phyloP scores from a whole-genome alignment of 1,140 invertebrate species.

The Thaumatotibia leucotreta region DNA sequence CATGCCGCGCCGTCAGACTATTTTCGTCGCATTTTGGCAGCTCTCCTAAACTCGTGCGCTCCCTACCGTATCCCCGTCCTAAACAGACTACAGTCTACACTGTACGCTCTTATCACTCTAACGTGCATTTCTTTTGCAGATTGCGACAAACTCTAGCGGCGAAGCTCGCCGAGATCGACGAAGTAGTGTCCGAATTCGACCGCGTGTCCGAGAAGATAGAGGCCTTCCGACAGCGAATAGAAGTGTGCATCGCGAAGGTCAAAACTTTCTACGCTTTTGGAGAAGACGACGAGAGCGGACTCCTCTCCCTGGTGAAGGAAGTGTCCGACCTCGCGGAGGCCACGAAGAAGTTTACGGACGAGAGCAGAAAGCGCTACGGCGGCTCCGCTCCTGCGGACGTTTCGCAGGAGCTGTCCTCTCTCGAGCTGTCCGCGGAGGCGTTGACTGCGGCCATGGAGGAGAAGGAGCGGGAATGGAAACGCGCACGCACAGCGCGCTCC shows the following conservation, averaged over 20 bases:
- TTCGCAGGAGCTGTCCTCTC: slow-evolving; percentile 83
- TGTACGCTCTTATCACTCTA: slow-evolving; percentile 27
- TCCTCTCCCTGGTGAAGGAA: slow-evolving; percentile 71
- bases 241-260: slow-evolving; percentile 79
- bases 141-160: slow-evolving; percentile 73
- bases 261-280: slow-evolving; percentile 85
- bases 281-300: slow-evolving; percentile 79
- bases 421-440: slow-evolving; percentile 88
- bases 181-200: slow-evolving; percentile 69
- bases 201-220: slow-evolving; percentile 80
- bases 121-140: slow-evolving; percentile 57
- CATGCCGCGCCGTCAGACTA: slow-evolving; percentile 55
- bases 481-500: slow-evolving; percentile 86
- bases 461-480: slow-evolving; percentile 90
- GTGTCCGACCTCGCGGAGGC: slow-evolving; percentile 78
- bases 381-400: slow-evolving; percentile 85
- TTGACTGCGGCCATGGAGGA: slow-evolving; percentile 88
- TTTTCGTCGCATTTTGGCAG: slow-evolving; percentile 72
- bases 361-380: slow-evolving; percentile 82
- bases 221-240: slow-evolving; percentile 79
- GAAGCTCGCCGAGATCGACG: slow-evolving; percentile 71
- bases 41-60: slow-evolving; percentile 36
- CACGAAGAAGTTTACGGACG: slow-evolving; percentile 80
- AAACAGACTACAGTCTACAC: slow-evolving; percentile 31
- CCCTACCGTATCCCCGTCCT: slow-evolving; percentile 30